Evolutionary conservation across 2,888 invertebrate species (phyloP), one percentile per base, ranked within the genome.

Genomic region (Sphaerophoria rueppellii): DNA sequence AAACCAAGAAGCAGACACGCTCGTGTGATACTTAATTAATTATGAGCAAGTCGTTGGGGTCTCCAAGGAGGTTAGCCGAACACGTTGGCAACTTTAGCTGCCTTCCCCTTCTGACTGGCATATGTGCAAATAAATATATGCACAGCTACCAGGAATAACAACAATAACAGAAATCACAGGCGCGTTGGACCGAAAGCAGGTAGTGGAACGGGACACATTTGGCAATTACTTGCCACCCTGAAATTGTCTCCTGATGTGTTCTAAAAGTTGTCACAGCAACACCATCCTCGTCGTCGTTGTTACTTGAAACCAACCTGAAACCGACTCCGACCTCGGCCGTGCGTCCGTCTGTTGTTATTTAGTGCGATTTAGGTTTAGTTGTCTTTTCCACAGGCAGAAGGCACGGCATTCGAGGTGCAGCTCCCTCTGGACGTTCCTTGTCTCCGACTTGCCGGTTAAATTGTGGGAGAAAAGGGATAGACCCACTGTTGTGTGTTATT

Each of bases 11-110:
- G 65, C 77, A 58, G 76, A 65, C 85, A 77, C 63, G 70, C 76
- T 85, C 81, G 85, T 76, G 81, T 85, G 81, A 76, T 77, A 74
- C 85, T 85, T 85, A 85, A 85, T 85, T 85, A 85, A 85, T 85
- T 85, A 81, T 85, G 81, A 77, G 76, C 85, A 75, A 83, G 72
- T 80, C 75, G 1, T 46, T 46, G 69, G 40, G 75, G 74, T 83
- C 60, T 67, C 48, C 67, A 48, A 61, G 48, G 71, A 83, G 82
- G 82, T 83, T 83, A 83, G 63, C 63, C 76, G 43, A 81, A 81
- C 65, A 76, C 75, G 52, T 57, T 71, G 71, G 65, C 60, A 65
- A 46, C 40, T 32, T n/a, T 34, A 32, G 52, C 71, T 61, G 4
- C 58, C 35, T 32, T 57, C 50, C n/a, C 54, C 67, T 52, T 37